Conservation (phyloP, 1,140 invertebrate species). For the Chlorops oryzae region DNA sequence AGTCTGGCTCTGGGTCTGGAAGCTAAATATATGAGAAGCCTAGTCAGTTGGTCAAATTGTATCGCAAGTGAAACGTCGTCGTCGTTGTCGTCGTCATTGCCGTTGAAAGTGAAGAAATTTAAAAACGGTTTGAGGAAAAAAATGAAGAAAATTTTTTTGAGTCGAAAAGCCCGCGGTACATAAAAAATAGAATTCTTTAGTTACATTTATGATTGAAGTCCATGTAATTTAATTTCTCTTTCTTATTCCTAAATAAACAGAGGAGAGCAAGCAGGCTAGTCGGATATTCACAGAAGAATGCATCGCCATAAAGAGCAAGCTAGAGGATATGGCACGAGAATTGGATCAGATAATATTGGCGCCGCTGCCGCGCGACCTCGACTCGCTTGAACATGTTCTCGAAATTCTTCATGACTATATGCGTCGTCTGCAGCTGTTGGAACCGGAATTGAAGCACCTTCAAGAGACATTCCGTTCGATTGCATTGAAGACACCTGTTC, state of each 20-base stretch:
- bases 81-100: too few species aligned
- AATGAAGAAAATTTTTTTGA: constrained; percentile 41
- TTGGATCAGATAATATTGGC: constrained; percentile 74
- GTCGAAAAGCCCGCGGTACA: constrained; percentile 36
- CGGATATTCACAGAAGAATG: constrained; percentile 80
- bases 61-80: too few species aligned
- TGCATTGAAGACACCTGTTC: constrained; percentile 77
- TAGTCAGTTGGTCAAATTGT: too few species aligned
- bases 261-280: constrained; percentile 82
- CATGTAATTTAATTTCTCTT: too few species aligned
- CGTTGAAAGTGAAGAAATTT: too few species aligned
- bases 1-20: too few species aligned
- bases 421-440: constrained; percentile 62
- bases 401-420: constrained; percentile 87
- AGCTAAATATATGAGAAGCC: too few species aligned
- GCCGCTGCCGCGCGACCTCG: constrained; percentile 75
- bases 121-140: constrained; percentile 9
- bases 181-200: constrained; percentile 1
- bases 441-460: constrained; percentile 73
- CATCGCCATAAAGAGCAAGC: constrained; percentile 67
- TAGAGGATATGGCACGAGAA: constrained; percentile 80
- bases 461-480: constrained; percentile 77
- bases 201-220: neutral
- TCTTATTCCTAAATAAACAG: constrained; percentile 52
- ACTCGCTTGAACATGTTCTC: constrained; percentile 77